Evolutionary conservation across 2,888 invertebrate species (phyloP).

Genomic region (Pachymerium ferrugineum): DNA sequence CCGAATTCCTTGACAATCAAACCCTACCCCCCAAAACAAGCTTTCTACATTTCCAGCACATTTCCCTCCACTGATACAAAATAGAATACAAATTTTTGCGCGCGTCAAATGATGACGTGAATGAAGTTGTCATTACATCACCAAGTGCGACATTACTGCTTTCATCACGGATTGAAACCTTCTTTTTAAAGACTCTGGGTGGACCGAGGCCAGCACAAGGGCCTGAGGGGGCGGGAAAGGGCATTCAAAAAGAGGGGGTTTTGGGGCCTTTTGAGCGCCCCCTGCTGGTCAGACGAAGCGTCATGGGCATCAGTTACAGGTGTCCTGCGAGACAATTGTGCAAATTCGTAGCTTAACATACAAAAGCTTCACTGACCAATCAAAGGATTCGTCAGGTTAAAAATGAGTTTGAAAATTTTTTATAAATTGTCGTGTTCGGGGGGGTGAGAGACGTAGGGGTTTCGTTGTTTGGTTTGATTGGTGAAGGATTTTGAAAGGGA

Average conservation of each 20-base stretch:
- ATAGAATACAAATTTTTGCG: neutral
- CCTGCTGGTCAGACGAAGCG: conserved; percentile 3
- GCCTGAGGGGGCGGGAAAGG: conserved; percentile 6
- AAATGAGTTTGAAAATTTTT: neutral
- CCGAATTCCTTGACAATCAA: too few species aligned
- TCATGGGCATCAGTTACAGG: conserved; percentile 21
- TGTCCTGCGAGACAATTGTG: conserved; percentile 17
- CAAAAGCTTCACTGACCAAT: neutral
- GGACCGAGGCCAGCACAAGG: conserved; percentile 21
- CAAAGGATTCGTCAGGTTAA: neutral
- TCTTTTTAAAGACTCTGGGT: conserved; percentile 2
- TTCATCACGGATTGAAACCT: neutral
- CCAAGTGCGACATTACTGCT: neutral
- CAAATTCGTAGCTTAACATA: neutral
- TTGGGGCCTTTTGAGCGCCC: neutral
- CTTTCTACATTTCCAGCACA: too few species aligned
- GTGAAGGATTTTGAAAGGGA: neutral
- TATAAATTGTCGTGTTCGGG: neutral
- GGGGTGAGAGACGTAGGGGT: neutral
- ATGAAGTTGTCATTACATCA: conserved; percentile 18
- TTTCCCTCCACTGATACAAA: too few species aligned
- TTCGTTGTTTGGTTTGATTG: neutral
- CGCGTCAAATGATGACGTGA: neutral
- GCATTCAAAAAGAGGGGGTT: neutral
- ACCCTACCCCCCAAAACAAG: too few species aligned